phyloP scores from a whole-genome alignment of 2,113 vertebrate genomes.

The Synodontis membranacea region DNA sequence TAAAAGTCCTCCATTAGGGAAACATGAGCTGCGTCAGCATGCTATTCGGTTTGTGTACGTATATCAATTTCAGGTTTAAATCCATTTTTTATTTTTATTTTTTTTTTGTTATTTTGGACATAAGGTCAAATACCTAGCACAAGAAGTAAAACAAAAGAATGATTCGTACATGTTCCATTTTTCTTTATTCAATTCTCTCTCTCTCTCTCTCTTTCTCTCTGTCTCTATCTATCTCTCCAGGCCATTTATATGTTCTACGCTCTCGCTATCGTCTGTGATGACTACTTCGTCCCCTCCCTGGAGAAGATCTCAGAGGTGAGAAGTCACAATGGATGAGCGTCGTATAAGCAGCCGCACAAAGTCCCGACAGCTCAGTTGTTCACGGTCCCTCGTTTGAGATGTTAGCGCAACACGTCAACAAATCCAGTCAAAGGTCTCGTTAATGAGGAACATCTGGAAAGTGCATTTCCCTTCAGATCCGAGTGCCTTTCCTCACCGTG shows the following conservation, averaged over 20 bases:
- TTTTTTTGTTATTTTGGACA: neutral
- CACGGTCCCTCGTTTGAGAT: neutral
- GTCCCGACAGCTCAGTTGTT: slow-evolving; percentile 40
- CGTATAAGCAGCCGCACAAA: neutral
- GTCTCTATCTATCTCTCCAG: slow-evolving; percentile 53
- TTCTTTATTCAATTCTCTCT: too few relatives aligned
- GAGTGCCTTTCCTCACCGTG: neutral
- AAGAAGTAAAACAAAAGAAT: neutral
- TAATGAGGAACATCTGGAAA: slow-evolving; percentile 18
- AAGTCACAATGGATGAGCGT: neutral
- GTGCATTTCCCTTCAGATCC: neutral
- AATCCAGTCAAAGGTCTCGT: slow-evolving; percentile 30
- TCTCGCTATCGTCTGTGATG: slow-evolving; percentile 77
- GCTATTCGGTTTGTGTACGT: neutral
- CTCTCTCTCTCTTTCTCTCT: neutral
- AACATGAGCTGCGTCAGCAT: neutral
- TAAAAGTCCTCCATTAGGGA: neutral
- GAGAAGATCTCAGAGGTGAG: slow-evolving; percentile 81
- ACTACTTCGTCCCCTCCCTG: slow-evolving; percentile 79
- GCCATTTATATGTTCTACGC: slow-evolving; percentile 81
- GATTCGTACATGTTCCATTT: too few relatives aligned
- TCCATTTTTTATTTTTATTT: neutral
- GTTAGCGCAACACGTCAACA: slow-evolving; percentile 20
- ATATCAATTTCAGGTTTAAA: neutral
- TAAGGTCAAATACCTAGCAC: neutral